Base-by-base conservation (phyloP, 2,888 invertebrate genomes). In the Automeris io region DNA sequence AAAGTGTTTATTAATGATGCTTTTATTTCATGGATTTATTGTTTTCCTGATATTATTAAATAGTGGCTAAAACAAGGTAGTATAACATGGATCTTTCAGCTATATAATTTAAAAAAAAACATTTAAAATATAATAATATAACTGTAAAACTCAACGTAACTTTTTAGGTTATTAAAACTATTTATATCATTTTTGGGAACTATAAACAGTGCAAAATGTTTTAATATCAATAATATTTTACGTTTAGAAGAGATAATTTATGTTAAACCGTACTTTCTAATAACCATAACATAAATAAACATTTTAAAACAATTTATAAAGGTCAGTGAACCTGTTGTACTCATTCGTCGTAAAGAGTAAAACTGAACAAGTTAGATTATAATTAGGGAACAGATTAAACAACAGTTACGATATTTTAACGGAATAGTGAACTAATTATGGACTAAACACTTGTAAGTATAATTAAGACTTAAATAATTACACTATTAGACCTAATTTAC, bases 1-100 rank as follows among this genome's bases (percentile, higher is more conserved):
- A 70, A 23, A 36, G 37, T 37, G 37, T 23, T 32, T 37, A 31
- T 23, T 9, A 32, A 23, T 12, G 18, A 24, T 33, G 32, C 25
- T 37, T 16, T 18, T 8, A 1, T 18, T 18, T n/a, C n/a, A 16
- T n/a, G 13, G 2, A 5, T 29, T 29, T 29, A 29, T 29, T 29
- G 16, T 29, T 13, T 29, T 5, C 6, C 3, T 19, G 13, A n/a
- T n/a, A n/a, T n/a, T n/a, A n/a, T n/a, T 34, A 34, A 34, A 13
- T 33, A 21, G 16, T 12, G 11, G 22, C 7, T 29, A 29, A 29
- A 16, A 29, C 29, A 29, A 29, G 16, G 29, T 16, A 29, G 29
- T 29, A 29, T 16, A n/a, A n/a, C 16, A 16, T 3, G 16, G 16
- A 8, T 8, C 7, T n/a, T 16, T 13, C 13, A 8, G 7, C 2